Evolutionary conservation across 2,888 invertebrate genomes (phyloP).

Genomic region (Aleiodes alternator): DNA sequence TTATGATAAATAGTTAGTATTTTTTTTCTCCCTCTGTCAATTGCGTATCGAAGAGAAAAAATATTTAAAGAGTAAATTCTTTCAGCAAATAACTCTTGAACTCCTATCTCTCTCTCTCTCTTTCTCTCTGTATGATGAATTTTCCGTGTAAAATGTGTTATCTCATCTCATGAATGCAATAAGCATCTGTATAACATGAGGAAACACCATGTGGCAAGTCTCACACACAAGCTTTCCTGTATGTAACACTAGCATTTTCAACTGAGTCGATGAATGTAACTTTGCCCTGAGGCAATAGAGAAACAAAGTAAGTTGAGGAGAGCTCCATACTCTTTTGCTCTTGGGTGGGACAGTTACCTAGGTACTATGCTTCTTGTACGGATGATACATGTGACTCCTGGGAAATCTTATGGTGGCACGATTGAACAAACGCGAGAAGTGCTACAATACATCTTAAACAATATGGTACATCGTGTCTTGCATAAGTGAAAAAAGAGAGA

Average conservation of each 20-base stretch:
- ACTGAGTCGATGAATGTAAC: conserved; percentile 3
- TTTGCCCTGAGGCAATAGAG: conserved; percentile 15
- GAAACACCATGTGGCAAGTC: conserved; percentile 10
- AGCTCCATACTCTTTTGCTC: conserved; percentile 42
- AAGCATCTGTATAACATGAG: conserved; percentile 37
- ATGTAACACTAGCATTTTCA: conserved; percentile 36
- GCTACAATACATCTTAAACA: conserved; percentile 32
- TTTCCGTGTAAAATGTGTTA: conserved; percentile 1
- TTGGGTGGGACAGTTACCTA: conserved; percentile 61
- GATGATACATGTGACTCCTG: conserved; percentile 70
- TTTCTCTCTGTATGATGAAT: background rate
- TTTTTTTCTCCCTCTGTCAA: background rate
- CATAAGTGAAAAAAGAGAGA: background rate
- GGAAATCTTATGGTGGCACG: conserved; percentile 71
- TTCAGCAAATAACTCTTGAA: background rate
- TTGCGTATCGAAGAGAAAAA: background rate
- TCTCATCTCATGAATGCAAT: conserved; percentile 43
- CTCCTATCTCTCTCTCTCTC: no score
- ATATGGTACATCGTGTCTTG: conserved; percentile 5
- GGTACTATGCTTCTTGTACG: conserved; percentile 46
- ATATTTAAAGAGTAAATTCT: conserved; percentile 19
- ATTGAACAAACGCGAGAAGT: conserved; percentile 54
- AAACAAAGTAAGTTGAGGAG: conserved; percentile 47
- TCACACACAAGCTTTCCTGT: background rate
- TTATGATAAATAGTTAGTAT: background rate